A percentile compares a stretch with the other conserved stretches of the same genome.
phyloP scores from a whole-genome alignment of 2,888 invertebrate species.

The Malacosoma neustria region DNA sequence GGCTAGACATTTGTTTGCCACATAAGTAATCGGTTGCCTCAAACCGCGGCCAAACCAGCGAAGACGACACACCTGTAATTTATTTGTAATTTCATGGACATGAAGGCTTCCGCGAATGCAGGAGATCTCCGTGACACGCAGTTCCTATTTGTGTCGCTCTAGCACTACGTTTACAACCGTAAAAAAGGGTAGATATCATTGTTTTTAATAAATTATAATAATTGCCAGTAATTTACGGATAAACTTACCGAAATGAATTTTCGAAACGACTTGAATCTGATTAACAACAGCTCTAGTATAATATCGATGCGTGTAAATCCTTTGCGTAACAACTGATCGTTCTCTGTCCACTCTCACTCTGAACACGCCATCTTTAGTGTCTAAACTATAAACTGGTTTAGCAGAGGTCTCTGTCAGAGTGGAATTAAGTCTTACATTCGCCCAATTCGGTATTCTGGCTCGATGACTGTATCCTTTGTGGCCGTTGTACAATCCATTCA shows the following conservation, averaged over 20 bases:
- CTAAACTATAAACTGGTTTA: conserved; percentile 55
- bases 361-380: conserved; percentile 61
- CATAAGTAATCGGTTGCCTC: too few species aligned
- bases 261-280: conserved; percentile 60
- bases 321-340: conserved; percentile 58
- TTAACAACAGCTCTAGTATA: conserved; percentile 67
- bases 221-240: too few species aligned
- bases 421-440: conserved; percentile 67
- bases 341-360: conserved; percentile 62
- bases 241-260: conserved; percentile 43
- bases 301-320: conserved; percentile 61
- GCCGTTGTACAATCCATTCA: conserved; percentile 77
- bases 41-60: too few species aligned
- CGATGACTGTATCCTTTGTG: conserved; percentile 69
- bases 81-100: too few species aligned
- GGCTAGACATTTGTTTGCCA: too few species aligned
- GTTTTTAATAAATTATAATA: too few species aligned
- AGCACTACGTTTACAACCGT: too few species aligned
- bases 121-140: too few species aligned
- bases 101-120: too few species aligned
- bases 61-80: too few species aligned
- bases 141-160: too few species aligned
- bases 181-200: too few species aligned
- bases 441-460: conserved; percentile 76
- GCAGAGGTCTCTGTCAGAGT: conserved; percentile 47